phyloP scores from a whole-genome alignment of 2,797 vertebrate species.

The Characodon lateralis region DNA sequence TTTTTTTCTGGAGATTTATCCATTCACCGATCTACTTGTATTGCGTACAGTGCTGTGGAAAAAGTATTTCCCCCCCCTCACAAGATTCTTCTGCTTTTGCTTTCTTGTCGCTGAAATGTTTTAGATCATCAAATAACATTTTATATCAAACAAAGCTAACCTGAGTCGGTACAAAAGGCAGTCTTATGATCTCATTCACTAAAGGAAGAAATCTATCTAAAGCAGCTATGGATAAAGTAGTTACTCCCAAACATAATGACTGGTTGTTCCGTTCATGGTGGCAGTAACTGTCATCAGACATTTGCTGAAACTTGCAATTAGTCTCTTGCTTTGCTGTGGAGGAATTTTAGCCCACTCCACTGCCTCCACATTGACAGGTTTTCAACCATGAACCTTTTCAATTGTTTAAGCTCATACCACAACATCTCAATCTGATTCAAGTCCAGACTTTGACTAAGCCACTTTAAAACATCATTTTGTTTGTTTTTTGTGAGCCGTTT shows the following conservation, averaged over 20 bases:
- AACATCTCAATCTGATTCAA: background rate
- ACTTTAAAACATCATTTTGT: background rate
- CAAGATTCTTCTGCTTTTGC: background rate
- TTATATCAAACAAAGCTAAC: background rate
- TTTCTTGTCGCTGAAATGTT: background rate
- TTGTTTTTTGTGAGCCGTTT: background rate
- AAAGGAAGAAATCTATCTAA: background rate
- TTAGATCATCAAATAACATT: background rate
- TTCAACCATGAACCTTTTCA: background rate
- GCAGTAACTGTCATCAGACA: no score
- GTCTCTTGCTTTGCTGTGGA: background rate
- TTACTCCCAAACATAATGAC: no score
- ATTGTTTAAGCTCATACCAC: background rate
- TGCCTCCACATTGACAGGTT: background rate
- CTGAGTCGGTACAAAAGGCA: background rate
- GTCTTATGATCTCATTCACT: background rate
- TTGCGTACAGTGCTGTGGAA: background rate
- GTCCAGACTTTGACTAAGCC: background rate
- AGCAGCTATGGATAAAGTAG: no score
- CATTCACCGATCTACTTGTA: background rate
- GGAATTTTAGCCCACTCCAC: background rate
- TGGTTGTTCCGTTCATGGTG: no score
- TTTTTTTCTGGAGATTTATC: background rate
- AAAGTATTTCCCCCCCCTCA: background rate
- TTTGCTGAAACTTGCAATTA: no score